These are phyloP conservation scores for Pissodes strobi DNA, from an alignment of 1,140 invertebrate species.

Conservation along the genomic window DNA sequence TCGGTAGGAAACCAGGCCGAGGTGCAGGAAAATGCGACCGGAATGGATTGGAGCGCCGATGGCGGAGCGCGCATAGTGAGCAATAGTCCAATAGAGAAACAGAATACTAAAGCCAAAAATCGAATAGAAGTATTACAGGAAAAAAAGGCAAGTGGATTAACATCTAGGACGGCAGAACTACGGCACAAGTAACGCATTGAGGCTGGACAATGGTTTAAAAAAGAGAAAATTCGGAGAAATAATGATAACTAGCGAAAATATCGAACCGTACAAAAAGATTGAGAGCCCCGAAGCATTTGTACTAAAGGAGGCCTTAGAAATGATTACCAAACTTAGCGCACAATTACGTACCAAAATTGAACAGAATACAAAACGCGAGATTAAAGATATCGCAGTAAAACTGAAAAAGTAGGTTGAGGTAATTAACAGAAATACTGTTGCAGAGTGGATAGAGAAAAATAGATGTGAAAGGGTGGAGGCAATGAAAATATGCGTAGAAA, in stretches of 20 bases:
- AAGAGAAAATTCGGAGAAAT: too few relatives aligned
- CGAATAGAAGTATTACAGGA: too few relatives aligned
- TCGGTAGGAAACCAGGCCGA: too few relatives aligned
- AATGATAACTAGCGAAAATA: too few relatives aligned
- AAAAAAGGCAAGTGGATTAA: too few relatives aligned
- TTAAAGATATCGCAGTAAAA: conserved; percentile 1
- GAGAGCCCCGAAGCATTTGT: background rate
- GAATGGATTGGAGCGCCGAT: too few relatives aligned
- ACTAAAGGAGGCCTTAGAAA: background rate
- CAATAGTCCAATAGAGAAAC: too few relatives aligned
- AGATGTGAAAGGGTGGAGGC: background rate
- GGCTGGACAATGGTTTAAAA: background rate
- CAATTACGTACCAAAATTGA: background rate
- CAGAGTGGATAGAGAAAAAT: background rate
- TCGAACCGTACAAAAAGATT: too few relatives aligned
- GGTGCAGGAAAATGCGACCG: too few relatives aligned
- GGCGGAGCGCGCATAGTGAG: too few relatives aligned
- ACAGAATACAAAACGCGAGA: background rate
- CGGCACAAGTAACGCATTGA: background rate
- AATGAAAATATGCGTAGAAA: background rate
- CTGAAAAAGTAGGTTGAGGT: background rate
- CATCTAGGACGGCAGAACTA: background rate
- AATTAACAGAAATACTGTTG: background rate
- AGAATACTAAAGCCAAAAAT: too few relatives aligned
- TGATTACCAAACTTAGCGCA: background rate